Conservation (phyloP, 2,888 invertebrate genomes). For the Microchrysa polita region DNA sequence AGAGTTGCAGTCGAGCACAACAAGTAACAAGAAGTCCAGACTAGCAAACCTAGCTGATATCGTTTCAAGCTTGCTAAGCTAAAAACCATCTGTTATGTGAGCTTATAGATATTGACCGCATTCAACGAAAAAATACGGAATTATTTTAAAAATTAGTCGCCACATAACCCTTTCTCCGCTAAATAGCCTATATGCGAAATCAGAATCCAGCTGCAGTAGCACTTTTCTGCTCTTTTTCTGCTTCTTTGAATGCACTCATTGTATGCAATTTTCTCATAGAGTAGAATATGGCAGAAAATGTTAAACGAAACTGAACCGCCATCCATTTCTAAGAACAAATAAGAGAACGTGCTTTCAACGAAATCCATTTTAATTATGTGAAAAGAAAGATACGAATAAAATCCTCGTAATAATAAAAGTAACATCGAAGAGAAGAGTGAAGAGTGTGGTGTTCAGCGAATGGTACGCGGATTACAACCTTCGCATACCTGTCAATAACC, state of each 20-base stretch:
- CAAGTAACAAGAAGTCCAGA: too few relatives aligned
- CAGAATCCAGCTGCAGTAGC: too few relatives aligned
- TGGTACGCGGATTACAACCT: too few relatives aligned
- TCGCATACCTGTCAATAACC: too few relatives aligned
- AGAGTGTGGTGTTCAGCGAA: neutral
- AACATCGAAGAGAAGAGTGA: neutral
- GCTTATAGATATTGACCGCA: neutral
- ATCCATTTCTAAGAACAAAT: neutral
- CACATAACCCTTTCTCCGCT: too few relatives aligned
- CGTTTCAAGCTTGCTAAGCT: neutral
- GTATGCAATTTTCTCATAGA: neutral
- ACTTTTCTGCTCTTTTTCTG: too few relatives aligned
- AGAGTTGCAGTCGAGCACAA: too few relatives aligned
- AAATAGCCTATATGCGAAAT: too few relatives aligned
- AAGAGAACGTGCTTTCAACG: neutral
- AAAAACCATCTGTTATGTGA: neutral
- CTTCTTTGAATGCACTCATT: too few relatives aligned
- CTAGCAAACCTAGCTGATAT: too few relatives aligned
- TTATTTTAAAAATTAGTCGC: too few relatives aligned
- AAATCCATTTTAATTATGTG: neutral
- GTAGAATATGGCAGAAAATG: constrained; percentile 1
- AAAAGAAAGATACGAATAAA: neutral
- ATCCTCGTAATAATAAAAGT: constrained; percentile 1
- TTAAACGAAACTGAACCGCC: neutral
- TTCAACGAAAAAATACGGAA: neutral